Evolutionary conservation across 2,797 vertebrate genomes (phyloP).

Genomic region (Florisuga fusca): DNA sequence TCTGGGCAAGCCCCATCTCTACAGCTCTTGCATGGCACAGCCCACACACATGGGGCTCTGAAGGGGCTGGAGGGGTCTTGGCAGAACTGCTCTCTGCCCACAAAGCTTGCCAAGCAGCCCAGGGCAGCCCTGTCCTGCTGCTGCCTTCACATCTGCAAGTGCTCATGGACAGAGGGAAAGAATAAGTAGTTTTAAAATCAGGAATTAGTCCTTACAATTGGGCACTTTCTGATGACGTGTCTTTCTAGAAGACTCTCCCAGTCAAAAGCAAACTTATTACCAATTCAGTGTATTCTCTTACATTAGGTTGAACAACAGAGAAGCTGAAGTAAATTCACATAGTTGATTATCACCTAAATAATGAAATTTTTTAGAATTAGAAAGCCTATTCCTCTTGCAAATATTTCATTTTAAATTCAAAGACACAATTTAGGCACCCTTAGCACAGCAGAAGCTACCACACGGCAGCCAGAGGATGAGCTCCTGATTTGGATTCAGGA

Average conservation of each 20-base stretch:
- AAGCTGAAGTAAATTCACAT: not conserved
- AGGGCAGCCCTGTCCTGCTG: not conserved
- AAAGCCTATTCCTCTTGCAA: not conserved
- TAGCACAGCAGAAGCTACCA: not conserved
- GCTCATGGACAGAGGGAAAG: not conserved
- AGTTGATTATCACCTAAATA: not conserved
- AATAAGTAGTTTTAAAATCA: not conserved
- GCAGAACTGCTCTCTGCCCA: not conserved
- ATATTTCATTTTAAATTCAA: not conserved
- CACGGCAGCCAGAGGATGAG: not conserved
- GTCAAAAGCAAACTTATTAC: not conserved
- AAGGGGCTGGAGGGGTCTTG: not conserved
- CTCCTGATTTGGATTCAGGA: not conserved
- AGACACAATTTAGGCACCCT: not conserved
- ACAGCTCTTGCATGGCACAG: not conserved
- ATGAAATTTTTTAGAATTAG: not conserved
- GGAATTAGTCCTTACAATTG: not conserved
- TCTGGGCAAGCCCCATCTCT: not conserved
- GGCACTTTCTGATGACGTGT: not conserved
- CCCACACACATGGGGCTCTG: fast-evolving
- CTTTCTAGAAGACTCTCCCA: not conserved
- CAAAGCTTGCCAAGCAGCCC: not conserved
- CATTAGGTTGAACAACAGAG: not conserved
- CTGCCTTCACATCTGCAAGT: not conserved
- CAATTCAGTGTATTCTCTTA: not conserved